Percentiles rank a stretch among this genome's conserved stretches.
Evolutionary conservation across 2,888 invertebrate genomes (phyloP).

Genomic region (Vesta saturnalis): DNA sequence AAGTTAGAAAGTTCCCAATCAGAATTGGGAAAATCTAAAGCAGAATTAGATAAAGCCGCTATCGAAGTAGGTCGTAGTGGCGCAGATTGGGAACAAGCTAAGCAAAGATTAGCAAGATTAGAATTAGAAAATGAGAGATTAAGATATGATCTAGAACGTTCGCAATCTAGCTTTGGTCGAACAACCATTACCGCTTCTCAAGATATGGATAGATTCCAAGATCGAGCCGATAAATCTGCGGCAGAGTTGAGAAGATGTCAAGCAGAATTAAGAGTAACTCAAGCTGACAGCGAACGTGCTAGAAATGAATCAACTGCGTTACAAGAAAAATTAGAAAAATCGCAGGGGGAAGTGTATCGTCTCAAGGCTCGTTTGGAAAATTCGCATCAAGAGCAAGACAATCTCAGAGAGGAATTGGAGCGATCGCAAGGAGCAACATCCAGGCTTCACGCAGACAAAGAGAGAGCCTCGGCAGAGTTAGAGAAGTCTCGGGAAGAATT

Average conservation of each 20-base stretch:
- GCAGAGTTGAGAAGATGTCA: constrained; percentile 87
- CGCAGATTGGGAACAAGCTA: constrained; percentile 88
- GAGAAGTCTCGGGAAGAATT: constrained; percentile 90
- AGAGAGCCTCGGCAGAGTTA: constrained; percentile 84
- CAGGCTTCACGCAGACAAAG: constrained; percentile 87
- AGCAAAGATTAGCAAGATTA: constrained; percentile 82
- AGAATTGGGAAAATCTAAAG: constrained; percentile 93
- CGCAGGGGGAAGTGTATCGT: constrained; percentile 94
- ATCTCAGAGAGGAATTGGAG: constrained; percentile 91
- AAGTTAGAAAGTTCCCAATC: constrained; percentile 93
- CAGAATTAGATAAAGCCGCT: constrained; percentile 90
- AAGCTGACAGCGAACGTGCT: constrained; percentile 90
- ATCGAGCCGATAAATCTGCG: constrained; percentile 85
- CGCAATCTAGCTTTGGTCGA: constrained; percentile 84
- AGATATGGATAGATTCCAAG: constrained; percentile 84
- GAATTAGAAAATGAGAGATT: constrained; percentile 92
- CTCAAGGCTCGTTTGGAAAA: constrained; percentile 94
- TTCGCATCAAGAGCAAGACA: constrained; percentile 94
- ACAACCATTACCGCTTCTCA: constrained; percentile 78
- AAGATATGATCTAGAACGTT: constrained; percentile 72
- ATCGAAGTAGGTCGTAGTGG: constrained; percentile 90
- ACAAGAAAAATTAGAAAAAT: constrained; percentile 93
- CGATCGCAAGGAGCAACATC: constrained; percentile 84
- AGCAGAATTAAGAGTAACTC: constrained; percentile 90
- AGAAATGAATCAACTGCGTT: constrained; percentile 83